These are phyloP conservation scores for Dendrolimus kikuchii DNA, from an alignment of 1,140 invertebrate genomes.

Conservation along the genomic window DNA sequence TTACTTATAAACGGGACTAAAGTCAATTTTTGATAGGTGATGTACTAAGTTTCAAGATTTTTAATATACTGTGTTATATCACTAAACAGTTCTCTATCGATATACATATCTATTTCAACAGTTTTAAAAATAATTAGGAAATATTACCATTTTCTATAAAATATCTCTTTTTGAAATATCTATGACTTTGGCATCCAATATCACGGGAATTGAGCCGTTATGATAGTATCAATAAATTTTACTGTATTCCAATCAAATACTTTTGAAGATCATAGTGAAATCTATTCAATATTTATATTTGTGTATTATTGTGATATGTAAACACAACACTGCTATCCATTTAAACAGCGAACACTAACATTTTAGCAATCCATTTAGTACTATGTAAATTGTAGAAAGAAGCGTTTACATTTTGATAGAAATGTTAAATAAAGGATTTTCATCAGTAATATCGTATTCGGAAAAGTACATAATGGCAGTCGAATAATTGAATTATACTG, in stretches of 20 bases:
- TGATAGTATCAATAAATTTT: background rate
- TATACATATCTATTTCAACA: no score
- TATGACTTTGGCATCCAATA: slow-evolving; percentile 50
- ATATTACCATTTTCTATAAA: slow-evolving; percentile 1
- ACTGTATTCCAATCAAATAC: background rate
- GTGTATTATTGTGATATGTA: slow-evolving; percentile 3
- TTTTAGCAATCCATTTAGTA: background rate
- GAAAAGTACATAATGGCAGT: no score
- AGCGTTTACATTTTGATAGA: no score
- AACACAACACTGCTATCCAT: background rate
- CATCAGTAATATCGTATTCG: no score
- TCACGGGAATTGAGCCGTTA: slow-evolving; percentile 46
- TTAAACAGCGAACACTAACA: background rate
- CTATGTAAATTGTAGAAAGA: no score
- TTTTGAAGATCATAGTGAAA: background rate
- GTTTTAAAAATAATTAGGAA: background rate
- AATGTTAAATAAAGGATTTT: no score
- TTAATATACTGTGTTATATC: no score
- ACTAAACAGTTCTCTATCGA: no score
- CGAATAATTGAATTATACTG: no score
- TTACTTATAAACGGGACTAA: no score
- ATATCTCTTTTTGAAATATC: slow-evolving; percentile 1
- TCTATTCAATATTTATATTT: background rate
- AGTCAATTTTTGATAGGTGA: no score
- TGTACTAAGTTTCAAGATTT: no score